phyloP scores from a whole-genome alignment of 1,140 invertebrate genomes.

The Neodiprion fabricii region DNA sequence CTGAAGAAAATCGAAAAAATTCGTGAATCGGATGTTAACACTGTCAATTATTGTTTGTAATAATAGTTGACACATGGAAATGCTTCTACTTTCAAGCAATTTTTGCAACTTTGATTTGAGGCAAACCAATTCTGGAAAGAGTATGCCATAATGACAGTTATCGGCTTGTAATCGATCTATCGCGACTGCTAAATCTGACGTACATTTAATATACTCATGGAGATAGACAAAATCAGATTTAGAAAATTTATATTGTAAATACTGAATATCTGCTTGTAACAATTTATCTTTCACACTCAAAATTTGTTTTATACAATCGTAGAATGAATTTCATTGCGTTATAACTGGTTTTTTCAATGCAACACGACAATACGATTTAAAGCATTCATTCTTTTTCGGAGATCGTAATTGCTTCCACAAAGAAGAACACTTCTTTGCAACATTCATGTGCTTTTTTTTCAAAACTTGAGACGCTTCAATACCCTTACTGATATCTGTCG shows the following conservation, averaged over 20 bases:
- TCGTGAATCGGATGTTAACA: slow-evolving; percentile 22
- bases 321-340: slow-evolving; percentile 25
- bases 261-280: slow-evolving; percentile 12
- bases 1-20: slow-evolving; percentile 23
- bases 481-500: slow-evolving; percentile 17
- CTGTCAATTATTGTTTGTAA: slow-evolving; percentile 6
- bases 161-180: slow-evolving; percentile 24
- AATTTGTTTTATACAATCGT: slow-evolving; percentile 17
- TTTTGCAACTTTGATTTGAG: too few relatives aligned
- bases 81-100: too few relatives aligned
- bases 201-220: slow-evolving; percentile 18
- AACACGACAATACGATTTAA: neutral
- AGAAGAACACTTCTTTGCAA: slow-evolving; percentile 18
- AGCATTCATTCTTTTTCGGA: slow-evolving; percentile 18
- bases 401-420: slow-evolving; percentile 25
- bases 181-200: slow-evolving; percentile 16
- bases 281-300: slow-evolving; percentile 17
- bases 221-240: slow-evolving; percentile 19
- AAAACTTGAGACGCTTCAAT: slow-evolving; percentile 6
- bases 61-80: neutral
- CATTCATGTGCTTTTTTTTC: slow-evolving; percentile 15
- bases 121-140: too few relatives aligned
- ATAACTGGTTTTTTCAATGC: slow-evolving; percentile 18
- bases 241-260: slow-evolving; percentile 19
- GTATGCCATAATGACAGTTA: slow-evolving; percentile 21